Conservation (phyloP, 1,140 invertebrate species). For the Pseudomyrmex flavicornis region DNA sequence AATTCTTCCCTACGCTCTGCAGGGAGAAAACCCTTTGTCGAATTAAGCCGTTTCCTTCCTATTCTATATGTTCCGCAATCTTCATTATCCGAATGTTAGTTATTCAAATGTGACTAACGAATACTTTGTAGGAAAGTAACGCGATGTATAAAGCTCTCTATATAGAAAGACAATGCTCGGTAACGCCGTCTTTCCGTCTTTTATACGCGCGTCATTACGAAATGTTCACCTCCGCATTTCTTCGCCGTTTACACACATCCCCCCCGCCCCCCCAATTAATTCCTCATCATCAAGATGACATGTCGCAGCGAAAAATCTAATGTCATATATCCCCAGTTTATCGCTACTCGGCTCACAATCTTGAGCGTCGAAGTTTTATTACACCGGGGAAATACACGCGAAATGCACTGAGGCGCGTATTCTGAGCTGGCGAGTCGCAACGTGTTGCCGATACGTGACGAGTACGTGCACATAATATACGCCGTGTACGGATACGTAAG, state of each 20-base stretch:
- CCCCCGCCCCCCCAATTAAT: not conserved
- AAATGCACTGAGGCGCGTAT: not conserved
- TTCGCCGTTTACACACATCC: not conserved
- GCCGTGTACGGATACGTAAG: not conserved
- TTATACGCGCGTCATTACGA: not conserved
- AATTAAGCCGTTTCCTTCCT: slow-evolving; percentile 47
- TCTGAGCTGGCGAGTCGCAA: not conserved
- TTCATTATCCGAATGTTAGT: slow-evolving; percentile 53
- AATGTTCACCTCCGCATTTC: slow-evolving; percentile 14
- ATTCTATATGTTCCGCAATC: slow-evolving; percentile 37
- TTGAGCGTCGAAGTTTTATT: slow-evolving; percentile 31
- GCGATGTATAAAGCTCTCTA: slow-evolving; percentile 13
- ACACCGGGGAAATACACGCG: slow-evolving; percentile 29
- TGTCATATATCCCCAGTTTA: slow-evolving; percentile 9
- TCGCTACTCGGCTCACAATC: slow-evolving; percentile 33
- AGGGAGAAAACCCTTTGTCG: slow-evolving; percentile 30
- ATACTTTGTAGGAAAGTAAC: slow-evolving; percentile 41
- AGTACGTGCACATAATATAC: not conserved
- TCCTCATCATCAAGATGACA: slow-evolving; percentile 6
- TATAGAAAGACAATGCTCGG: not conserved
- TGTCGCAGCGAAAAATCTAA: not conserved
- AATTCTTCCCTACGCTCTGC: not conserved
- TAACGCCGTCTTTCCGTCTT: slow-evolving; percentile 16
- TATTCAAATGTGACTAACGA: slow-evolving; percentile 55
- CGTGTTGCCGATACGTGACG: slow-evolving; percentile 18